These are phyloP conservation scores for Cryptophagus acutangulus DNA, from an alignment of 2,888 invertebrate species.

Conservation along the genomic window DNA sequence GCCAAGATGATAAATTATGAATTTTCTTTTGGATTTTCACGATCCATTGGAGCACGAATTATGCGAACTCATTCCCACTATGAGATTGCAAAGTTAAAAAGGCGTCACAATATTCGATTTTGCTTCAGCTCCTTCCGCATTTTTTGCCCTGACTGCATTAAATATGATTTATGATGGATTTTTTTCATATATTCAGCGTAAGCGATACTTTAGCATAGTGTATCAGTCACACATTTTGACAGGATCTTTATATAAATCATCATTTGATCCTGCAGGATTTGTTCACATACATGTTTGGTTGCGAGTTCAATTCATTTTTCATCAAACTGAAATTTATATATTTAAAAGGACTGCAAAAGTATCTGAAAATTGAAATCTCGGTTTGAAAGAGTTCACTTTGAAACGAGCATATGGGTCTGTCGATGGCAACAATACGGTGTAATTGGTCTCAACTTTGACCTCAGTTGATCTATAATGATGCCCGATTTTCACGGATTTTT, in stretches of 20 bases:
- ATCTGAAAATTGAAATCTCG: conserved; percentile 46
- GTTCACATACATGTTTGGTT: conserved; percentile 33
- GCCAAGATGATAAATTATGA: no score
- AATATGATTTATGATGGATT: conserved; percentile 45
- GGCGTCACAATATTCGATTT: no score
- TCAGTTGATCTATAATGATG: conserved; percentile 41
- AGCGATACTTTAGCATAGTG: conserved; percentile 44
- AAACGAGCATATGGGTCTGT: conserved; percentile 42
- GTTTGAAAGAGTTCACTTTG: conserved; percentile 34
- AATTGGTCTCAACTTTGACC: conserved; percentile 48
- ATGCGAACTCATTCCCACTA: no score
- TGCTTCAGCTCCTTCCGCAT: no score
- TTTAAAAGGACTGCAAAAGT: conserved; percentile 2
- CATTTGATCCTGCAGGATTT: conserved; percentile 39
- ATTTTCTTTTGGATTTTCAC: no score
- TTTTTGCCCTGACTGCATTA: conserved; percentile 48
- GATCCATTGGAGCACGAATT: no score
- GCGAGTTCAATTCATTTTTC: no score
- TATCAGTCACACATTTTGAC: conserved; percentile 44
- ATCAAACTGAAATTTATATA: conserved; percentile 3
- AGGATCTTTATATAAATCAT: conserved; percentile 45
- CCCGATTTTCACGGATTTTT: no score
- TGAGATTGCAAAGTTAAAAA: no score
- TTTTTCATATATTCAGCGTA: conserved; percentile 36
- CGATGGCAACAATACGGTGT: conserved; percentile 47